phyloP scores from a whole-genome alignment of 2,797 vertebrate genomes.

The Scolopax bukidnonensis region DNA sequence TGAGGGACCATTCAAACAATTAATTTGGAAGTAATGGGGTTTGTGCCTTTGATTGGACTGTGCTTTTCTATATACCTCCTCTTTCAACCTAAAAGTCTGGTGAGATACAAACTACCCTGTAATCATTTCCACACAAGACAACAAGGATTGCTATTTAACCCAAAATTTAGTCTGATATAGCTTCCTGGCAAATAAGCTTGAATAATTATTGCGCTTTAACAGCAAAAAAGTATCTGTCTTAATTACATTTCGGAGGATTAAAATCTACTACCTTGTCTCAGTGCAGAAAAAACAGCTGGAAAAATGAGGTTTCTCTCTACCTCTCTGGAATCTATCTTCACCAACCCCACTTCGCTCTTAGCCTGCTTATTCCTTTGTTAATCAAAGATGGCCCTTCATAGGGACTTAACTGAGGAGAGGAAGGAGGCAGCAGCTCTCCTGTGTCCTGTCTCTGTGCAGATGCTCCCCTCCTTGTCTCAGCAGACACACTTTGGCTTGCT shows the following conservation, averaged over 20 bases:
- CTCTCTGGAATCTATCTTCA: background rate
- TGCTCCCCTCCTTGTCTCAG: background rate
- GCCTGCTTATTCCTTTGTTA: background rate
- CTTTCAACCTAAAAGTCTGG: background rate
- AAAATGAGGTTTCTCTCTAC: background rate
- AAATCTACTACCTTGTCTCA: constrained; percentile 3
- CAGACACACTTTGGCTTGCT: background rate
- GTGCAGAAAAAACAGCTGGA: constrained; percentile 1
- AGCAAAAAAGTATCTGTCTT: background rate
- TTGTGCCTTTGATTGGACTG: background rate
- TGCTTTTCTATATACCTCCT: background rate
- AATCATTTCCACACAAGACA: background rate
- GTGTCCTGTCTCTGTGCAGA: background rate
- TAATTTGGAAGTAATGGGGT: background rate
- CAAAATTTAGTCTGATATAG: background rate
- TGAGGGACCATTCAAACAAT: background rate
- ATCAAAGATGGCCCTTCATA: background rate
- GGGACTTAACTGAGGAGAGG: background rate
- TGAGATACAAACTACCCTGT: background rate
- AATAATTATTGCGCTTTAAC: background rate
- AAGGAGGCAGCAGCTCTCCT: background rate
- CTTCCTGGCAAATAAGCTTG: background rate
- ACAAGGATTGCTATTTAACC: background rate
- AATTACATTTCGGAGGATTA: background rate
- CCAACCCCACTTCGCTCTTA: background rate